These are phyloP conservation scores for Copidosoma floridanum DNA, from an alignment of 1,140 invertebrate species.

Conservation along the genomic window DNA sequence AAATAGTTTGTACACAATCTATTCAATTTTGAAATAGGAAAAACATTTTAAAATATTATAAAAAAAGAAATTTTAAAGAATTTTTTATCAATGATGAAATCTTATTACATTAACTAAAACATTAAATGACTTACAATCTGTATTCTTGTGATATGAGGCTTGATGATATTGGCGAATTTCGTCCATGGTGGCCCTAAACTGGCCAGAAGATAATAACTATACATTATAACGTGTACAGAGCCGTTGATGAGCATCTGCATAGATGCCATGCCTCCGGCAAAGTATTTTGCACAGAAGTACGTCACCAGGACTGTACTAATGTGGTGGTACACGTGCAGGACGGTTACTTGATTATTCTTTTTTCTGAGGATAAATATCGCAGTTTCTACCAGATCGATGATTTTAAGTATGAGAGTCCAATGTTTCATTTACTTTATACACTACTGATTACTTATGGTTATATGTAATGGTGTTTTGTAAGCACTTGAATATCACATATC, in stretches of 20 bases:
- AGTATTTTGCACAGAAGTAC: constrained; percentile 63
- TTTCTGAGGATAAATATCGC: constrained; percentile 68
- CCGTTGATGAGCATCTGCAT: constrained; percentile 39
- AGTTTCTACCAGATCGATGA: constrained; percentile 47
- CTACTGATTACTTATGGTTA: no score
- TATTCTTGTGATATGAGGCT: constrained; percentile 37
- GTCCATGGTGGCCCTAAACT: constrained; percentile 39
- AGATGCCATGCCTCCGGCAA: constrained; percentile 37
- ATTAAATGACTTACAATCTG: constrained; percentile 38
- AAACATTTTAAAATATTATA: no score
- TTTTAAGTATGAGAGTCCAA: constrained; percentile 48
- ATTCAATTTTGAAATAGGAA: no score
- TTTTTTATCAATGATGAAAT: no score
- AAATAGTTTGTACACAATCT: no score
- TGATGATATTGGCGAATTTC: constrained; percentile 30
- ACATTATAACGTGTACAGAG: constrained; percentile 48
- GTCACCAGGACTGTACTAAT: constrained; percentile 61
- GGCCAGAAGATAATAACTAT: constrained; percentile 45
- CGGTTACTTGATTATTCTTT: constrained; percentile 66
- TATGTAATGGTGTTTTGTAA: no score
- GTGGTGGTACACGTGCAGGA: constrained; percentile 71
- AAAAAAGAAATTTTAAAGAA: no score
- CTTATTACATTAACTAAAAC: no score
- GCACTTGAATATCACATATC: no score
- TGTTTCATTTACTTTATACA: no score